Evolutionary conservation across 1,140 invertebrate species (phyloP).

Genomic region (Chrysopa pallens): DNA sequence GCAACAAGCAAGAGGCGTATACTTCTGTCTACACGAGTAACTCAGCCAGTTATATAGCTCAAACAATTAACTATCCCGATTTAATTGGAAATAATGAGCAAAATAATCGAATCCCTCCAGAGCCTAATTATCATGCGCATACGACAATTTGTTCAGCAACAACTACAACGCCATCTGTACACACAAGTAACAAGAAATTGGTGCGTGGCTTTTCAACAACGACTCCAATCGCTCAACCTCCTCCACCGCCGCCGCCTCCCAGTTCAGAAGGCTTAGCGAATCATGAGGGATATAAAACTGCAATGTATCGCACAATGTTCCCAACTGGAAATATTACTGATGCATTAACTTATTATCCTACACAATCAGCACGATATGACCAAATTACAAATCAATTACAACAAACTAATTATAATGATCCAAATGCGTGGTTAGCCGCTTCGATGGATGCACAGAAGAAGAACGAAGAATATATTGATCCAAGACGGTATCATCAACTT

Average conservation of each 20-base stretch:
- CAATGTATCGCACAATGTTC: slow-evolving; percentile 44
- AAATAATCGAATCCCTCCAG: slow-evolving; percentile 26
- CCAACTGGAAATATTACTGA: slow-evolving; percentile 55
- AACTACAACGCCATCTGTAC: slow-evolving; percentile 20
- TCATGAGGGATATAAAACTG: slow-evolving; percentile 44
- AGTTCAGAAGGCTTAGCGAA: slow-evolving; percentile 32
- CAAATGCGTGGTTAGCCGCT: slow-evolving; percentile 32
- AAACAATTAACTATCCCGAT: slow-evolving; percentile 44
- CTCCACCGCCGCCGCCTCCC: slow-evolving; percentile 23
- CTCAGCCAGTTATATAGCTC: slow-evolving; percentile 32
- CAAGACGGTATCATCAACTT: slow-evolving; percentile 35
- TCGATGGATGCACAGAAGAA: slow-evolving; percentile 35
- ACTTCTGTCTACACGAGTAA: slow-evolving; percentile 51
- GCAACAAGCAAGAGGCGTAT: slow-evolving; percentile 43
- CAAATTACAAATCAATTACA: slow-evolving; percentile 34
- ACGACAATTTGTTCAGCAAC: slow-evolving; percentile 26
- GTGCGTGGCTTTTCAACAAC: slow-evolving; percentile 31
- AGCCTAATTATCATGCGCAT: slow-evolving; percentile 30
- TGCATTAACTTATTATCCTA: slow-evolving; percentile 56
- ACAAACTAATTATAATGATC: slow-evolving; percentile 33
- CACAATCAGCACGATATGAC: slow-evolving; percentile 41
- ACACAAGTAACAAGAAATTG: slow-evolving; percentile 18
- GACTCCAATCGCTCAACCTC: slow-evolving; percentile 14
- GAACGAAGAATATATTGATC: slow-evolving; percentile 37
- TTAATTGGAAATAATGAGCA: slow-evolving; percentile 35